Conservation (phyloP, 2,797 vertebrate species). For the Platalea minor region DNA sequence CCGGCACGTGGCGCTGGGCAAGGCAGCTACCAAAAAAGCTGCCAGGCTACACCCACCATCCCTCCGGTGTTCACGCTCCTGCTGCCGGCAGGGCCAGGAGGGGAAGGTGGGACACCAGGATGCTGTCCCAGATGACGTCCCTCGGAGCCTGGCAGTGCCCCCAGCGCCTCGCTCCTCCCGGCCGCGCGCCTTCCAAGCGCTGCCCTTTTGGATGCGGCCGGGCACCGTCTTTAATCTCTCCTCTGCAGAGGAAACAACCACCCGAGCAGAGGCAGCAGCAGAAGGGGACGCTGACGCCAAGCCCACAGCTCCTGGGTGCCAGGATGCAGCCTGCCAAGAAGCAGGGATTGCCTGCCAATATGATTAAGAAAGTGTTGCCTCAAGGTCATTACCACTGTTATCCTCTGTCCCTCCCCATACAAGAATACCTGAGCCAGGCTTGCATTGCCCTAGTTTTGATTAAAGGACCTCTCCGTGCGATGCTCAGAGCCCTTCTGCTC, state of each 20-base stretch:
- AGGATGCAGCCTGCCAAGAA: neutral
- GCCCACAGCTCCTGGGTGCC: neutral
- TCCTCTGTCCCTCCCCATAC: neutral
- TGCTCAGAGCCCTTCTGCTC: neutral
- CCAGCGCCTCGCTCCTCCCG: fast-evolving
- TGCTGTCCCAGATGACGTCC: neutral
- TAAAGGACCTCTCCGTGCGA: fast-evolving
- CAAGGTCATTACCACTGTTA: neutral
- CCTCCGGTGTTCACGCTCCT: fast-evolving
- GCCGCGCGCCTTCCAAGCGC: fast-evolving
- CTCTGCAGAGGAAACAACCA: neutral
- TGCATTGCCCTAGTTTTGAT: neutral
- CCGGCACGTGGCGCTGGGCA: fast-evolving
- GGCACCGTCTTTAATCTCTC: neutral
- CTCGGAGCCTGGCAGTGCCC: neutral
- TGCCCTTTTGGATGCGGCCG: fast-evolving
- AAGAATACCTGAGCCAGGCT: neutral
- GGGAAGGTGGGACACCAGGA: neutral
- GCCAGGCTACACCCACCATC: neutral
- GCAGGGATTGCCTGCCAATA: neutral
- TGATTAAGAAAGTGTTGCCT: neutral
- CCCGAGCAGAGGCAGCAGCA: neutral
- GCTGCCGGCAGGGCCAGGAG: neutral
- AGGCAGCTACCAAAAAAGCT: neutral
- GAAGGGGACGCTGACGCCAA: neutral